These are phyloP conservation scores for Setophaga kirtlandii DNA, from an alignment of 2,113 vertebrate species.

Conservation along the genomic window DNA sequence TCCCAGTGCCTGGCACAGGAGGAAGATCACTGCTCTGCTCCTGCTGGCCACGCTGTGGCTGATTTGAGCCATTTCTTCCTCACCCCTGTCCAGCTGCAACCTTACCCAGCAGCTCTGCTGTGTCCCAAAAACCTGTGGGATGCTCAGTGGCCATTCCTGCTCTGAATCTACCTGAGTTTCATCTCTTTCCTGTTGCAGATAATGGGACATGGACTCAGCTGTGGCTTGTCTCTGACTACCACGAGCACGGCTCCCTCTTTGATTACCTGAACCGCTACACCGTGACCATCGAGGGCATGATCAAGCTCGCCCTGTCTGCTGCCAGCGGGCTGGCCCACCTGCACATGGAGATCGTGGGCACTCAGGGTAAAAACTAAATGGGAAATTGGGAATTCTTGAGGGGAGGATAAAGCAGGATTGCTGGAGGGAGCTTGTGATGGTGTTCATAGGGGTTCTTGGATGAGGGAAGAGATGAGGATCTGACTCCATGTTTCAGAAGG, in stretches of 20 bases:
- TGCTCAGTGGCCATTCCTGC: neutral
- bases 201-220: constrained; percentile 98
- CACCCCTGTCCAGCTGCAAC: neutral
- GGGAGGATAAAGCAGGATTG: neutral
- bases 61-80: neutral
- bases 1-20: neutral
- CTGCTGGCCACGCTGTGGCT: accelerated
- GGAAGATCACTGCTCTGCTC: too few species aligned
- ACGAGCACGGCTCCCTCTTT: constrained; percentile 94
- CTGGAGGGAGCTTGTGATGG: neutral
- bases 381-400: neutral
- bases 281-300: constrained; percentile 95
- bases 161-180: neutral
- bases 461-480: too few species aligned
- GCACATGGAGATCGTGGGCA: constrained; percentile 99
- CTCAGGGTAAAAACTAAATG: constrained; percentile 82
- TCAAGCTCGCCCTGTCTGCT: constrained; percentile 92
- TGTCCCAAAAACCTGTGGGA: neutral
- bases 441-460: too few species aligned
- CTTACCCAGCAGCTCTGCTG: neutral
- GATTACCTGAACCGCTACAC: constrained; percentile 97
- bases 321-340: constrained; percentile 95
- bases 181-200: constrained; percentile 74
- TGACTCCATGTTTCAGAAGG: too few species aligned
- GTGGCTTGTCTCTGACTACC: constrained; percentile 97